Base-by-base conservation (phyloP, 1,140 invertebrate genomes). In the Drosophila eugracilis region DNA sequence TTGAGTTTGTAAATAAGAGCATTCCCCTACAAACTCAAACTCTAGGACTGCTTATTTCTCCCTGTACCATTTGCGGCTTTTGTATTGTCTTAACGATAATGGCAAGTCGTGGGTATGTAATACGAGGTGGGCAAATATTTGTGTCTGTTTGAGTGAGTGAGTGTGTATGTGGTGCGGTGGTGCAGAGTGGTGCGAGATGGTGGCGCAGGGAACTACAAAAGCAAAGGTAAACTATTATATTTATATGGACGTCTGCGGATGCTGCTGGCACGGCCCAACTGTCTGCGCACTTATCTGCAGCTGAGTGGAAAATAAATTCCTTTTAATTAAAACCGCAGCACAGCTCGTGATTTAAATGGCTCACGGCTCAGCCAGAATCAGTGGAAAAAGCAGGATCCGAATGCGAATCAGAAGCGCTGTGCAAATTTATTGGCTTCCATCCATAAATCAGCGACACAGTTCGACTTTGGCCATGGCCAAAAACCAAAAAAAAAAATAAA, bases 321-420 rank as follows among this genome's bases (percentile, higher is more conserved):
- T 81, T 85, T 85, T 88, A 88, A 88, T 88, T 88, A 88, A 88
- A 88, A 88, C 83, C 83, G 63, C 83, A 83, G 83, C 83, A 62
- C 78, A 83, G 83, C 78, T 67, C 71, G 78, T 88, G 83, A 88
- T 88, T 88, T 88, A 88, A 88, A 84, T 83, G 73, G 78, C 73
- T 70, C 45, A 69, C 73, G 53, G 66, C 69, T 62, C 54, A 66
- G 74, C 15, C 57, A 47, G 9, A 36, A 19, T 37, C 67, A 19
- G 58, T 10, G 19, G 53, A 15, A 58, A 55, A n/a, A 55, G 15
- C 50, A 22, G 52, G 10, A 49, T 14, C 12, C 37, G 26, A 63
- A 26, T 39, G 17, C 24, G 41, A 54, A 45, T 65, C 54, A 59
- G 57, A 44, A 59, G 57, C 42, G 41, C 45, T 41, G 78, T 44